Evolutionary conservation across 2,797 vertebrate genomes (phyloP).

Genomic region (Arctocebus calabarensis): DNA sequence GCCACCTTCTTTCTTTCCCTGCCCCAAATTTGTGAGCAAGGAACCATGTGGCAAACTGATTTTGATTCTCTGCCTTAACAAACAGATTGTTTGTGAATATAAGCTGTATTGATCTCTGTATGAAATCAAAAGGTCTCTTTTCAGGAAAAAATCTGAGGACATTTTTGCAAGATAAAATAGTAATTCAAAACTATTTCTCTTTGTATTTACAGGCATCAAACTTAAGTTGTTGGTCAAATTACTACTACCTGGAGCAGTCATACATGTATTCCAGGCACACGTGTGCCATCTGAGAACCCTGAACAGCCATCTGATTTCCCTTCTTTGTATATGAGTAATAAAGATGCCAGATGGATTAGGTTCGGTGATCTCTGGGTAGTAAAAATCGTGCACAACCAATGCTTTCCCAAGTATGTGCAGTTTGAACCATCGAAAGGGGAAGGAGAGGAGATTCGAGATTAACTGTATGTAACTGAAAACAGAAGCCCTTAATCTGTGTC

Average conservation of each 20-base stretch:
- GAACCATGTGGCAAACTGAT: neutral
- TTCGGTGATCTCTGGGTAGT: neutral
- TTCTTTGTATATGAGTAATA: neutral
- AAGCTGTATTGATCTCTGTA: slow-evolving; percentile 46
- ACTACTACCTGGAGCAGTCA: neutral
- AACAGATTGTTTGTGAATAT: slow-evolving; percentile 42
- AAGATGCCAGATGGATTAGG: neutral
- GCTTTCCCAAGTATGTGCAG: neutral
- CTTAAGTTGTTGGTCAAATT: neutral
- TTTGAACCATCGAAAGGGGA: neutral
- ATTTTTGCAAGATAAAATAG: slow-evolving; percentile 35
- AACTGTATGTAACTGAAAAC: neutral
- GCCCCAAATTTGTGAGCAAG: neutral
- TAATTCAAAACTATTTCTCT: neutral
- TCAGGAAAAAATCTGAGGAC: slow-evolving; percentile 11
- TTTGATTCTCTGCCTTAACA: slow-evolving; percentile 60
- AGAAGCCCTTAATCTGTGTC: slow-evolving; percentile 41
- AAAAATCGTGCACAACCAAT: neutral
- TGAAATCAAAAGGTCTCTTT: slow-evolving; percentile 23
- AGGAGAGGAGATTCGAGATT: neutral
- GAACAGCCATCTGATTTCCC: neutral
- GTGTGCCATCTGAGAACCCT: neutral
- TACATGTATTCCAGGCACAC: neutral
- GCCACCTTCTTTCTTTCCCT: neutral
- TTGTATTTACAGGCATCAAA: neutral